Conservation (phyloP, 64 coral and sea anemone genomes). For the Pocillopora verrucosa region DNA sequence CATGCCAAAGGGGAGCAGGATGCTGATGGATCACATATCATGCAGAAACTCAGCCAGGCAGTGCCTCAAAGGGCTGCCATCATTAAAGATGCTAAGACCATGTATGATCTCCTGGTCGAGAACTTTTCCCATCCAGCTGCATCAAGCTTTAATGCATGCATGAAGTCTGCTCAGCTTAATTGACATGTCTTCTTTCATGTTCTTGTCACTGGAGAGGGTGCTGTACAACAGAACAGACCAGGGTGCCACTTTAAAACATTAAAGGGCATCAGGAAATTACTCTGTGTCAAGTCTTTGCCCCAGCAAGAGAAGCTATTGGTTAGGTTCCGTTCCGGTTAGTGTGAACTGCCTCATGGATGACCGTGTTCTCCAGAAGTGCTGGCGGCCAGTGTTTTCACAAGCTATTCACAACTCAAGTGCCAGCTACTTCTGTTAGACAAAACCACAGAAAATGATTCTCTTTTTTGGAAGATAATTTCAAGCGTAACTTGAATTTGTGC, state of each 20-base stretch:
- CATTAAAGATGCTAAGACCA: conserved; percentile 11
- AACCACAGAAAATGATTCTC: background rate
- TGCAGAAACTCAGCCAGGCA: background rate
- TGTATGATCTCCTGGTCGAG: conserved; percentile 7
- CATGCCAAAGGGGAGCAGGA: conserved; percentile 9
- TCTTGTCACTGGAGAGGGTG: too few relatives aligned
- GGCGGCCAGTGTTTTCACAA: background rate
- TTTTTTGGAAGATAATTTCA: background rate
- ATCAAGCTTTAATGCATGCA: conserved; percentile 4
- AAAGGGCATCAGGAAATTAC: too few relatives aligned
- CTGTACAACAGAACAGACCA: too few relatives aligned
- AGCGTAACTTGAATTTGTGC: too few relatives aligned
- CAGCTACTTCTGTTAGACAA: background rate
- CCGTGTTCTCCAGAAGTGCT: background rate
- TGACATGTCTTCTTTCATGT: too few relatives aligned
- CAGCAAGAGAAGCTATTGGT: too few relatives aligned
- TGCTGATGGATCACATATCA: conserved; percentile 8
- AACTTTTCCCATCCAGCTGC: conserved; percentile 11
- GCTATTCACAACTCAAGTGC: background rate
- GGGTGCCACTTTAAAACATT: too few relatives aligned
- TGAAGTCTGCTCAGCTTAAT: conserved; percentile 1
- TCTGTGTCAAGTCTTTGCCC: too few relatives aligned
- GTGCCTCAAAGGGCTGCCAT: background rate
- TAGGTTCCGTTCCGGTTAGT: too few relatives aligned
- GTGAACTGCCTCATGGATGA: too few relatives aligned